phyloP scores from a whole-genome alignment of 2,888 invertebrate species.

The Sthenelais limicola region DNA sequence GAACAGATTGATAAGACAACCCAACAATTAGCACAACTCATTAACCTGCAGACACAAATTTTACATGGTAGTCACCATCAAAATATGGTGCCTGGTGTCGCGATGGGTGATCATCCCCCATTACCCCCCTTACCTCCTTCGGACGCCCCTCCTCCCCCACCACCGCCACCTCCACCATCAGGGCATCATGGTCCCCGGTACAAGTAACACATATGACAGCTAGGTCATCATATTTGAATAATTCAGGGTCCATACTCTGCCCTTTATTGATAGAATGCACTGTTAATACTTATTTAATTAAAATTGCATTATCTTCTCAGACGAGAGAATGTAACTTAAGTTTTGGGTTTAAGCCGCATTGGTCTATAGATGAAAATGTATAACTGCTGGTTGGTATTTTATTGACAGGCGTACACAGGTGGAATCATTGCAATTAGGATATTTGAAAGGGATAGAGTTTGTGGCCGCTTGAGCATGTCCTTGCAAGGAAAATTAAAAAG shows the following conservation, averaged over 20 bases:
- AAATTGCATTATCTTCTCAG: too few relatives aligned
- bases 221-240: constrained; percentile 1
- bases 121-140: constrained; percentile 17
- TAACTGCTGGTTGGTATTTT: too few relatives aligned
- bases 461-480: too few relatives aligned
- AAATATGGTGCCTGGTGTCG: not conserved
- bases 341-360: too few relatives aligned
- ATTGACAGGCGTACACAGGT: too few relatives aligned
- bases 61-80: not conserved
- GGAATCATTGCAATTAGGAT: too few relatives aligned
- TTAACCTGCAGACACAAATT: constrained; percentile 5
- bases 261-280: too few relatives aligned
- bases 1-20: constrained; percentile 24
- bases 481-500: too few relatives aligned
- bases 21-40: constrained; percentile 21
- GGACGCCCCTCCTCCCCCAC: constrained; percentile 7
- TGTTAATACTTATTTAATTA: too few relatives aligned
- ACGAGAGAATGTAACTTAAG: too few relatives aligned
- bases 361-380: too few relatives aligned
- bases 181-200: not conserved
- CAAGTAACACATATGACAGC: constrained; percentile 1
- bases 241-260: constrained; percentile 15
- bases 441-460: too few relatives aligned
- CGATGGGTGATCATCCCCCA: constrained; percentile 1
- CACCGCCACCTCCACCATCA: constrained; percentile 7